These are phyloP conservation scores for Allobates femoralis DNA, from an alignment of 2,797 vertebrate genomes.

Conservation along the genomic window DNA sequence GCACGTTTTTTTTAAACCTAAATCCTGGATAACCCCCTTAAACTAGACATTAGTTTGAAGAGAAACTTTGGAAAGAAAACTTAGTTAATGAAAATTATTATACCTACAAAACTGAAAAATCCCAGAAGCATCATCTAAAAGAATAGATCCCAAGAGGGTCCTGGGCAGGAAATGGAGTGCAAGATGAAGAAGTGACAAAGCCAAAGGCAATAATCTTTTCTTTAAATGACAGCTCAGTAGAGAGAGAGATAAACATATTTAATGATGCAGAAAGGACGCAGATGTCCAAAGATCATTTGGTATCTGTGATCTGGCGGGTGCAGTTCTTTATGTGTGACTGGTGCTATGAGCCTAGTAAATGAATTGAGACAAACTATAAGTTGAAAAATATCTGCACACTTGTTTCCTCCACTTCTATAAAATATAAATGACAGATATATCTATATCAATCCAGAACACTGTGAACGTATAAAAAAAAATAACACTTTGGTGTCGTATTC, in stretches of 20 bases:
- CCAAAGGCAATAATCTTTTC: slow-evolving; percentile 52
- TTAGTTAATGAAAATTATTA: neutral
- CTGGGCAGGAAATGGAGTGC: slow-evolving; percentile 24
- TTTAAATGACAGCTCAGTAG: slow-evolving; percentile 56
- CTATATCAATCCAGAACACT: neutral
- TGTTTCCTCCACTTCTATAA: neutral
- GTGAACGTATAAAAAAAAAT: neutral
- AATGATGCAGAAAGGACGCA: slow-evolving; percentile 64
- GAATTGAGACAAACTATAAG: neutral
- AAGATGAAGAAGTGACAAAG: slow-evolving; percentile 38
- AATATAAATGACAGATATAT: neutral
- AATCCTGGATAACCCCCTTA: too few relatives aligned
- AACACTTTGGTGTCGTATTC: neutral
- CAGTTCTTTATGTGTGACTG: slow-evolving; percentile 29
- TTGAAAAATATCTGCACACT: neutral
- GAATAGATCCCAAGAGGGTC: slow-evolving; percentile 7
- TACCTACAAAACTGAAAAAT: neutral
- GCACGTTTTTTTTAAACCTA: too few relatives aligned
- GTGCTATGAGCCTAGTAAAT: neutral
- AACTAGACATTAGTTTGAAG: neutral
- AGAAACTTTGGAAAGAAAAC: neutral
- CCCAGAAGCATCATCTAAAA: slow-evolving; percentile 16
- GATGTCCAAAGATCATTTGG: slow-evolving; percentile 62
- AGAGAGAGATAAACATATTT: slow-evolving; percentile 62
- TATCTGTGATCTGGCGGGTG: slow-evolving; percentile 33